Percentiles rank a stretch among this genome's conserved stretches.
These are phyloP conservation scores for Orchesella cincta DNA, from an alignment of 1,140 invertebrate species.

Conservation along the genomic window DNA sequence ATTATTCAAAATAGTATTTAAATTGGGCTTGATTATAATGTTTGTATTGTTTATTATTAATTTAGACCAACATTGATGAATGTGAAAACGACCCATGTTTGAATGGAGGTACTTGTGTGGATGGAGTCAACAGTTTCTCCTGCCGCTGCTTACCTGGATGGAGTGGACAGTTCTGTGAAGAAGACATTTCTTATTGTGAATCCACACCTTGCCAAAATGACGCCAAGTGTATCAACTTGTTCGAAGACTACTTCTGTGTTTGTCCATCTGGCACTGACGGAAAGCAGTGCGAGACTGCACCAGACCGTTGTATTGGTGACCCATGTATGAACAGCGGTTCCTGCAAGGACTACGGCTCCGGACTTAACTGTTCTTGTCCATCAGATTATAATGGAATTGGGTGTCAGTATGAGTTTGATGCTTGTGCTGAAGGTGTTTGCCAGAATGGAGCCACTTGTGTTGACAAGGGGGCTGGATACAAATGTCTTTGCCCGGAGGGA, in stretches of 20 bases:
- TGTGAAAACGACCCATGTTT: conserved; percentile 83
- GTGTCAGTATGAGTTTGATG: conserved; percentile 91
- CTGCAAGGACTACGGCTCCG: conserved; percentile 92
- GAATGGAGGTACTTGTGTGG: conserved; percentile 84
- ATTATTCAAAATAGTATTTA: neutral
- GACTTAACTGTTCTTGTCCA: conserved; percentile 89
- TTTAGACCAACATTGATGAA: conserved; percentile 76
- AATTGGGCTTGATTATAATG: neutral
- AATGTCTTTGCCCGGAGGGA: conserved; percentile 70
- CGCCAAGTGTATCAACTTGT: conserved; percentile 87
- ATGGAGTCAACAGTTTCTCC: conserved; percentile 79
- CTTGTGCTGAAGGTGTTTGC: conserved; percentile 82
- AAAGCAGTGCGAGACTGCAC: conserved; percentile 91
- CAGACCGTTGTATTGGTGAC: conserved; percentile 91
- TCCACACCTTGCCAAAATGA: conserved; percentile 87
- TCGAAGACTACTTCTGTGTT: conserved; percentile 96
- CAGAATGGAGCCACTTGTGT: conserved; percentile 89
- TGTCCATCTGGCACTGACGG: conserved; percentile 91
- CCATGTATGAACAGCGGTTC: conserved; percentile 93
- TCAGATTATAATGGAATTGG: conserved; percentile 82
- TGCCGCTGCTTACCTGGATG: conserved; percentile 70
- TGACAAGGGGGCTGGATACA: conserved; percentile 79
- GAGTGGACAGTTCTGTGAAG: conserved; percentile 83
- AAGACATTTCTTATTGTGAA: conserved; percentile 81
- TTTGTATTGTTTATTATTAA: conserved; percentile 18